Base-by-base conservation (phyloP, 2,888 invertebrate genomes). In the Anarsia innoxiella region DNA sequence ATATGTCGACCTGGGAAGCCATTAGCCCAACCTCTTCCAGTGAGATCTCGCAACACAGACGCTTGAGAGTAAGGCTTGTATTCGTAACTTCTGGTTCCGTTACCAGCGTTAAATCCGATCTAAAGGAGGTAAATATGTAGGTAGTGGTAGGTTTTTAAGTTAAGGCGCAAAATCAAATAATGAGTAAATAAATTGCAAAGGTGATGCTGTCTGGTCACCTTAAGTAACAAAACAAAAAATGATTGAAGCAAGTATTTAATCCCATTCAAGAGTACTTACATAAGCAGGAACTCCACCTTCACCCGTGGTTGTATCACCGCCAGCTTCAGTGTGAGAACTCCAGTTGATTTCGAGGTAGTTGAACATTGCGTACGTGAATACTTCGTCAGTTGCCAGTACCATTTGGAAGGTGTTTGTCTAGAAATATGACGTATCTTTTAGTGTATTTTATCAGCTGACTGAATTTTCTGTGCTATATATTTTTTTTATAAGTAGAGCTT, bases 41-140 rank as follows among this genome's bases (percentile, higher is more conserved):
- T 90, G 46, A 97, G 80, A 73, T 95, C 95, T 53, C 94, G 88
- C 25, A 96, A 87, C 2, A 95, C 93, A 29, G 93, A 92, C 6
- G 89, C 88, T 72, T 96, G 96, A 32, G 96, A 96, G 76, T 95
- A 97, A 0, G 96, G 96, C 40, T 88, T 88, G 69, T 96, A 96
- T 74, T 95, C 94, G 68, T 91, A 95, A 46, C 92, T 90, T 64
- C 91, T 90, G 0, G 96, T 96, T 11, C 96, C 96, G 63, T 97
- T 96, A 35, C 99, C 99, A 37, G 94, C 98, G 70, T 99, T 99
- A 70, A 99, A 98, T 27, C 98, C 98, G 59, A 95, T 91, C 95
- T 95, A 19, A 3, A 19, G 19, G 8, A 5, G 8, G 19, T 5
- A 57, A 26, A 72, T 59, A 31, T 9, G 19, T n/a, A n/a, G n/a